Conservation (phyloP, 30 jellyfish, hydroid and myxozoan genomes). For the Pelagia noctiluca region DNA sequence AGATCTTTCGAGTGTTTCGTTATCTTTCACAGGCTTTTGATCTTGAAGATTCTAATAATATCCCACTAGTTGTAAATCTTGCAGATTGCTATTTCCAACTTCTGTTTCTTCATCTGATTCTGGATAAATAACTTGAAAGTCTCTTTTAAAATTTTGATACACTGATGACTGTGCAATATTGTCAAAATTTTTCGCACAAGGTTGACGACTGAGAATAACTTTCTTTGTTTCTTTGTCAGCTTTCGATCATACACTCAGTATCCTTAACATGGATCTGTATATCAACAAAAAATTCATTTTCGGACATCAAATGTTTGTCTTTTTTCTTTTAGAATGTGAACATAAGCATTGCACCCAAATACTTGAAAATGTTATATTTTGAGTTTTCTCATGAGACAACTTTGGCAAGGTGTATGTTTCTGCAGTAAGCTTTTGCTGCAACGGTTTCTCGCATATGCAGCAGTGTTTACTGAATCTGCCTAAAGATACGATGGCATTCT, state of each 20-base stretch:
- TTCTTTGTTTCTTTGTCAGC: too few species aligned
- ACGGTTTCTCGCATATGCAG: constrained; percentile 31
- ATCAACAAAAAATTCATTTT: constrained; percentile 36
- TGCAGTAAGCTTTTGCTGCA: constrained; percentile 48
- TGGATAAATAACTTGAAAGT: constrained; percentile 41
- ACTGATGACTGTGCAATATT: constrained; percentile 13
- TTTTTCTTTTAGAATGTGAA: constrained; percentile 34
- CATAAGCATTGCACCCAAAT: constrained; percentile 55
- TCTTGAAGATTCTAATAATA: constrained; percentile 38
- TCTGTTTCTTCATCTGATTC: constrained; percentile 18
- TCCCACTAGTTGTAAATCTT: constrained; percentile 57
- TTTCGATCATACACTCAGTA: constrained; percentile 41
- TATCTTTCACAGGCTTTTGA: constrained; percentile 46
- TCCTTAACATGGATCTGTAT: constrained; percentile 37
- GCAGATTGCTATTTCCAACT: constrained; percentile 28
- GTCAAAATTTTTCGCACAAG: constrained; percentile 36
- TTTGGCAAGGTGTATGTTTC: constrained; percentile 48
- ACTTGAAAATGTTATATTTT: constrained; percentile 38
- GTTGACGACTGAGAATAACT: constrained; percentile 36
- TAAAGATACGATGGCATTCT: constrained; percentile 36
- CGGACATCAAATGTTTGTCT: constrained; percentile 42
- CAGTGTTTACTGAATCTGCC: constrained; percentile 60
- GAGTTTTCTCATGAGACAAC: constrained; percentile 46
- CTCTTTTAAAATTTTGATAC: constrained; percentile 18
- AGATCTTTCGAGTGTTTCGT: constrained; percentile 36